Evolutionary conservation across 2,888 invertebrate species (phyloP), one percentile per base, ranked within the genome.

Genomic region (Standfussiana lucernea): DNA sequence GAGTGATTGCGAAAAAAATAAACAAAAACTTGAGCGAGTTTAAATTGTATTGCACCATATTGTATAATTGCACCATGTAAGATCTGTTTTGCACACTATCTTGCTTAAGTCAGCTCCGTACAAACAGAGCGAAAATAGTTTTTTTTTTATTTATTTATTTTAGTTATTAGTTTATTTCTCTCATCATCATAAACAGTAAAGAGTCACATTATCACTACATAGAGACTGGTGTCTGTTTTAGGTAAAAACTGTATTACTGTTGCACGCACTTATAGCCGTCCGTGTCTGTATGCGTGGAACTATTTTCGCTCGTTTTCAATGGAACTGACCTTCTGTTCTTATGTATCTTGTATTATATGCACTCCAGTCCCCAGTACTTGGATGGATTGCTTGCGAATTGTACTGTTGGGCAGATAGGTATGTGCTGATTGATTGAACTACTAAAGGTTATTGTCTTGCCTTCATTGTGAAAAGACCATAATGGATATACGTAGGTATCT

Each of bases 341-440:
- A 15, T 45, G 2, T 21, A 45, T 35, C n/a, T 15, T 15, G 21
- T 47, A 35, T 45, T 5, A 35, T 11, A 32, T 71, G 42, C 67
- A 75, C 47, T 65, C 37, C n/a, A 28, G n/a, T n/a, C 64, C 28
- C 64, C 64, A 64, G 3, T 42, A 42, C 32, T 75, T 32, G 1
- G 40, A 4, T 8, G 1, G 47, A 69, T 77, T 35, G 77, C 62
- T 61, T 37, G 47, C 61, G 32, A 74, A 72, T 72, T 32, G 28
- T 72, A 59, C 15, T 28, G 18, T 28, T 40, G 45, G 4, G 24
- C 32, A 75, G 13, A 6, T 61, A 77, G n/a, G 59, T 32, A 35
- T 72, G 56, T 35, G 18, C 15, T 61, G 42, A 67, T 77, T 50
- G n/a, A 61, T 75, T 77, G 32, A 21, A 28, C 35, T 72, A 45